Evolutionary conservation across 2,113 vertebrate genomes (phyloP), one percentile per base, ranked within the genome.

Genomic region (Platichthys stellatus): DNA sequence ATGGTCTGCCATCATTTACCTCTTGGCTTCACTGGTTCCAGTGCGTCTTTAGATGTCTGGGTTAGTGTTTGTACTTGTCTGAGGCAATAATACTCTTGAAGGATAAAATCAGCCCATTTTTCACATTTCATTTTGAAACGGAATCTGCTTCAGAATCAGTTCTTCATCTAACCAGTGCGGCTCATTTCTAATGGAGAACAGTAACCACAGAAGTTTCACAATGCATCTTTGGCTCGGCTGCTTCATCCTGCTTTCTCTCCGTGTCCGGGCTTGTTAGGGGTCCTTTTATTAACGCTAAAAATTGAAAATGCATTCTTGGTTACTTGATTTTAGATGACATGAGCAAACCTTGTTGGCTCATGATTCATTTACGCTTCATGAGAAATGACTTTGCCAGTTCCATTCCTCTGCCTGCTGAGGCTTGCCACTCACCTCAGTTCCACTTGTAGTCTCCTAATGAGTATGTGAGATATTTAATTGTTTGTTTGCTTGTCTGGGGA

Each of bases 1-100:
- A 83, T 40, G 11, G 47, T 72, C 57, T 81, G 69, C 64, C 83
- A 71, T 86, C 5, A 8, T 75, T 90, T 84, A 73, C 73, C 57
- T 69, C 66, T 81, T 78, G 62, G 83, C 60, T 76, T 74, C 53
- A 14, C 3, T 64, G 54, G 51, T 63, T 85, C 43, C 0, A 67
- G 31, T 11, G 56, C 6, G 20, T 74, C 57, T 59, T 71, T 87
- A 78, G 43, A 75, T 78, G 74, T 78, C 31, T 66, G 54, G 45
- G 15, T 38, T 20, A 15, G 57, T 69, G 79, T 83, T 86, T 81
- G 56, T 69, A 18, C 83, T 72, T 38, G 86, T 82, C 53, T 15
- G 13, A 67, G 26, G 47, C 69, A 13, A 9, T n/a, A 21, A 9
- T 45, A 53, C 38, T 63, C 6, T 47, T 18, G 21, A 38, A 57